Evolutionary conservation across 2,888 invertebrate genomes (phyloP).

Genomic region (Drosophila nr. medialis): DNA sequence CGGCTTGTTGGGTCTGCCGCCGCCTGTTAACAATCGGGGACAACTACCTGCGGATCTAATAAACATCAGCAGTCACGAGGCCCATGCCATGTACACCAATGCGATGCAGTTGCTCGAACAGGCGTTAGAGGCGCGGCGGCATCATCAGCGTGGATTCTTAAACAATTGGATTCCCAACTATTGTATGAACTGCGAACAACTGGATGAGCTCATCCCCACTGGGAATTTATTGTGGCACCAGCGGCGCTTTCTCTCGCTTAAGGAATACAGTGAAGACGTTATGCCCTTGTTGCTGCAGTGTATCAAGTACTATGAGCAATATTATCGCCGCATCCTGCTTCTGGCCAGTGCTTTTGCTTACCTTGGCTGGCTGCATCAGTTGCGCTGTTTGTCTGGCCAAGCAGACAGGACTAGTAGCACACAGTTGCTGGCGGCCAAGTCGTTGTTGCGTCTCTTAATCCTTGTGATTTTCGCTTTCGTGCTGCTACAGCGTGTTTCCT

Average conservation of each 20-base stretch:
- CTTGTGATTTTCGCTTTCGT: slow-evolving; percentile 57
- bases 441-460: slow-evolving; percentile 3
- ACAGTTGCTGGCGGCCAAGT: neutral
- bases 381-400: slow-evolving; percentile 73
- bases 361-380: slow-evolving; percentile 89
- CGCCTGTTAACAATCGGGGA: slow-evolving; percentile 91
- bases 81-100: slow-evolving; percentile 90
- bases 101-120: slow-evolving; percentile 91
- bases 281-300: slow-evolving; percentile 89
- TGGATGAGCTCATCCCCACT: slow-evolving; percentile 34
- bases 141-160: slow-evolving; percentile 68
- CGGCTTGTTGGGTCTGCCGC: slow-evolving; percentile 92
- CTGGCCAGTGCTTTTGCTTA: slow-evolving; percentile 88
- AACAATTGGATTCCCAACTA: slow-evolving; percentile 32
- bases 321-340: slow-evolving; percentile 90
- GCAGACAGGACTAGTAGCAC: neutral
- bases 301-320: slow-evolving; percentile 93
- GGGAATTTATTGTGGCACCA: slow-evolving; percentile 23
- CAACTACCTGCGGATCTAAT: slow-evolving; percentile 72
- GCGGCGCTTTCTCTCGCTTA: slow-evolving; percentile 64
- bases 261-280: slow-evolving; percentile 86
- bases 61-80: slow-evolving; percentile 81
- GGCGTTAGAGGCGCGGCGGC: slow-evolving; percentile 60
- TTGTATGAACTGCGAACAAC: slow-evolving; percentile 50
- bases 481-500: slow-evolving; percentile 87